These are phyloP conservation scores for Drosophila seclusa DNA, from an alignment of 2,888 invertebrate genomes.

Conservation along the genomic window DNA sequence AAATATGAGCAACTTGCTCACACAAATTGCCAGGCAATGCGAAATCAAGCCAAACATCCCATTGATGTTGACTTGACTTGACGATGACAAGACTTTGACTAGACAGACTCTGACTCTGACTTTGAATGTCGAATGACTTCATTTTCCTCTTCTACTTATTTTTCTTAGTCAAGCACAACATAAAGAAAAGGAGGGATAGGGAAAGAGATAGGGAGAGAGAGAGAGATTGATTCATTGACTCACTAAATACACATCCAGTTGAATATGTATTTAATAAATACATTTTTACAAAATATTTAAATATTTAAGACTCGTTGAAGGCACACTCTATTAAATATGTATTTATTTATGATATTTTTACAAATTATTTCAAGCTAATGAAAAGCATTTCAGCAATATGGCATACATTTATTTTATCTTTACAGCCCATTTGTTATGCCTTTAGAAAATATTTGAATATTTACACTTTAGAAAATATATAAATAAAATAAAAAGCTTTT, in stretches of 20 bases:
- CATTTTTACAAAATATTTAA: neutral
- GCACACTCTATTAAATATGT: too few species aligned
- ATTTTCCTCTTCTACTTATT: conserved; percentile 3
- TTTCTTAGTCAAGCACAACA: neutral
- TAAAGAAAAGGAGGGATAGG: too few species aligned
- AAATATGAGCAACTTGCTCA: conserved; percentile 73
- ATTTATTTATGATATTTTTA: too few species aligned
- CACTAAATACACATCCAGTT: neutral
- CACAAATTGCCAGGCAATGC: conserved; percentile 51
- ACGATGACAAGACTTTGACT: conserved; percentile 55
- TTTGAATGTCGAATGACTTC: conserved; percentile 49
- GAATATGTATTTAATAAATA: neutral
- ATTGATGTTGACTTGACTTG: conserved; percentile 49
- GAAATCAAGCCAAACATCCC: conserved; percentile 53
- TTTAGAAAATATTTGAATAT: neutral
- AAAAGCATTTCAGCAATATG: too few species aligned
- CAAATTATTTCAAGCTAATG: too few species aligned
- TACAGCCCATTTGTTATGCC: too few species aligned
- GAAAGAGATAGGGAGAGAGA: neutral
- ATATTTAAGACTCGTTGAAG: too few species aligned
- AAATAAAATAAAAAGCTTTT: neutral
- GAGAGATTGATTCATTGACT: neutral
- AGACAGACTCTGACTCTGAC: conserved; percentile 18
- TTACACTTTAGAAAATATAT: neutral
- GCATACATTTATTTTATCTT: too few species aligned